Base-by-base conservation (phyloP, 2,113 vertebrate genomes). In the Limanda limanda region DNA sequence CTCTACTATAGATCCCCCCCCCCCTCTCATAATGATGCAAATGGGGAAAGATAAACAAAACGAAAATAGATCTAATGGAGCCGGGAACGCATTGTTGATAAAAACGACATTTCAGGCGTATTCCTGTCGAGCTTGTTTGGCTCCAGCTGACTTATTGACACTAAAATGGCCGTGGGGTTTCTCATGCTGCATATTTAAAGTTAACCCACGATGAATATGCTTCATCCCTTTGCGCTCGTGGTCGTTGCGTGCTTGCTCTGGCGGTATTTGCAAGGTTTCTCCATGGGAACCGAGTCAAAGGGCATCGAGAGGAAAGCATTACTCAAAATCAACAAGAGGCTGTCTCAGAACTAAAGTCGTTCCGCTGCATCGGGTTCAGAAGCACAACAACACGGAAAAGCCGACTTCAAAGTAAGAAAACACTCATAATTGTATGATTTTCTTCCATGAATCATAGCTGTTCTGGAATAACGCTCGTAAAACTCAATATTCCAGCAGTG, bases 41-140 rank as follows among this genome's bases (percentile, higher is more conserved):
- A 89, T 89, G 88, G 88, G 85, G 82, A 74, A 76, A 84, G 75
- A 91, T 89, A 88, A 91, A 90, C 79, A 89, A 88, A 88, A 91
- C 76, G 79, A 87, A 89, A 89, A 82, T 84, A 83, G 80, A 86
- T 82, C 81, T 80, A 80, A 84, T 85, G 68, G 59, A 79, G 78
- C 76, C 75, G 69, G 68, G 78, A 87, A 84, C 74, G 72, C 68
- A 59, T 66, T 65, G 78, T 75, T 71, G 74, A 81, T 83, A 70
- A 54, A 62, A 70, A 74, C 51, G 72, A 89, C 40, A 89, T 76
- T 66, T 74, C 63, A 47, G 66, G n/a, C 73, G 74, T 63, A 76
- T 84, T 81, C 61, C 31, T 72, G 78, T 71, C 56, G 40, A 63
- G 64, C 71, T 71, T 63, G 69, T 69, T 86, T 78, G 62, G 51